Conservation (phyloP, 1,140 invertebrate species). For the Magallana gigas region DNA sequence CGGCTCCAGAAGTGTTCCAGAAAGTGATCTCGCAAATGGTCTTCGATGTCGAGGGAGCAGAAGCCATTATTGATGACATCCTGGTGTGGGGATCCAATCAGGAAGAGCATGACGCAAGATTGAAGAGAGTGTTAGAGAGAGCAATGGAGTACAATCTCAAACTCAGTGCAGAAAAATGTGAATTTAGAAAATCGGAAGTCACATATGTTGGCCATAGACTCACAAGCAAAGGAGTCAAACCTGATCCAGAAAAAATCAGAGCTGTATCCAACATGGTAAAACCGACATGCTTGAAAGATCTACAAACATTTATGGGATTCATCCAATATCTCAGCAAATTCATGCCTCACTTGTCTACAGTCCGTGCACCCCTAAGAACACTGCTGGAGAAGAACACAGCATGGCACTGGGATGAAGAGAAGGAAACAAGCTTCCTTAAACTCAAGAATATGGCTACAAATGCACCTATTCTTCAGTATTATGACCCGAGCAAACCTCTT, state of each 20-base stretch:
- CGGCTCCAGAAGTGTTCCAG: conserved; percentile 46
- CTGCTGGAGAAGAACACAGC: conserved; percentile 52
- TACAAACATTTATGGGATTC: conserved; percentile 53
- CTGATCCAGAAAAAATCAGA: conserved; percentile 77
- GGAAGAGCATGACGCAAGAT: background rate
- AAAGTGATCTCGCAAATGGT: conserved; percentile 49
- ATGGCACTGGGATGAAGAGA: conserved; percentile 53
- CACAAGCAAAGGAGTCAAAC: conserved; percentile 71
- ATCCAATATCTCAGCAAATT: conserved; percentile 57
- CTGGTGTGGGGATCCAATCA: conserved; percentile 48
- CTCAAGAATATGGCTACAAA: conserved; percentile 45
- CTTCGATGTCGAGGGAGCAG: conserved; percentile 57
- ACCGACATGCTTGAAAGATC: conserved; percentile 49
- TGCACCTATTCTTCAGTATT: conserved; percentile 47
- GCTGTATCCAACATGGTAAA: conserved; percentile 68
- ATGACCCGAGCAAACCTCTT: conserved; percentile 53
- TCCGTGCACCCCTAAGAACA: conserved; percentile 55
- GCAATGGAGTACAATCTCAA: conserved; percentile 52
- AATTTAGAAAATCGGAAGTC: conserved; percentile 46
- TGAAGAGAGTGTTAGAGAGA: conserved; percentile 46
- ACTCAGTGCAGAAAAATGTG: conserved; percentile 52
- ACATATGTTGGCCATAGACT: conserved; percentile 67
- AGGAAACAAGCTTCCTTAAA: conserved; percentile 44
- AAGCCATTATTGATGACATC: conserved; percentile 65
- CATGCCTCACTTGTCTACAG: conserved; percentile 51